A percentile compares a stretch with the other conserved stretches of the same genome.
Conservation (phyloP, 2,888 invertebrate species). For the Spisula subtruncata region DNA sequence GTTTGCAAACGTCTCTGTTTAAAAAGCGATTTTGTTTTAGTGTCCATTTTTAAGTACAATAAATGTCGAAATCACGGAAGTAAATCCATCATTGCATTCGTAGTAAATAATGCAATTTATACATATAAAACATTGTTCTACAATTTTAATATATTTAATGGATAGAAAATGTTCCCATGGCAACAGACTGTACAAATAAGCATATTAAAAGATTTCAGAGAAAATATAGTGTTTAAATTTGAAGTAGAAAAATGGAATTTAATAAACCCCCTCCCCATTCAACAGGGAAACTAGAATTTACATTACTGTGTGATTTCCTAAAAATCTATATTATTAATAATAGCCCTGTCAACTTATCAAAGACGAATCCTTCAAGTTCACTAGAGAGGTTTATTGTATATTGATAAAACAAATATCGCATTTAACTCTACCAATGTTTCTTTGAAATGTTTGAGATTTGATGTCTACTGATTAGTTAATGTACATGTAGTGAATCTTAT, state of each 20-base stretch:
- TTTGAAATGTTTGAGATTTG: background rate
- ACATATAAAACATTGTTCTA: background rate
- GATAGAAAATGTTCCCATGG: background rate
- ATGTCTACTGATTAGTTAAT: background rate
- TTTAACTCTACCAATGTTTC: background rate
- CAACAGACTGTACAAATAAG: background rate
- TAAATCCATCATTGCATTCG: no score
- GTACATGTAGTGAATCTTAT: background rate
- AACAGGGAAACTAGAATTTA: background rate
- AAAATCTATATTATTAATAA: conserved; percentile 11
- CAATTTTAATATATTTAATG: background rate
- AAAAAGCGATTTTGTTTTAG: background rate
- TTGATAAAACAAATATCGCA: background rate
- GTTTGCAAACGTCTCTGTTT: conserved; percentile 5
- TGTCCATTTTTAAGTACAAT: background rate
- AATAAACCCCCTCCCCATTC: background rate
- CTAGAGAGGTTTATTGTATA: background rate
- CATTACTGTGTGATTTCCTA: background rate
- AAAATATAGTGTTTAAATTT: background rate
- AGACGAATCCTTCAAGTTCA: background rate
- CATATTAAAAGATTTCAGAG: background rate
- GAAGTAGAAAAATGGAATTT: background rate
- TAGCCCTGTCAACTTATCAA: background rate
- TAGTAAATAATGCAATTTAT: no score
- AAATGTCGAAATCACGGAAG: background rate